Base-by-base conservation (phyloP, 2,888 invertebrate genomes). In the Mechanitis mazaeus region DNA sequence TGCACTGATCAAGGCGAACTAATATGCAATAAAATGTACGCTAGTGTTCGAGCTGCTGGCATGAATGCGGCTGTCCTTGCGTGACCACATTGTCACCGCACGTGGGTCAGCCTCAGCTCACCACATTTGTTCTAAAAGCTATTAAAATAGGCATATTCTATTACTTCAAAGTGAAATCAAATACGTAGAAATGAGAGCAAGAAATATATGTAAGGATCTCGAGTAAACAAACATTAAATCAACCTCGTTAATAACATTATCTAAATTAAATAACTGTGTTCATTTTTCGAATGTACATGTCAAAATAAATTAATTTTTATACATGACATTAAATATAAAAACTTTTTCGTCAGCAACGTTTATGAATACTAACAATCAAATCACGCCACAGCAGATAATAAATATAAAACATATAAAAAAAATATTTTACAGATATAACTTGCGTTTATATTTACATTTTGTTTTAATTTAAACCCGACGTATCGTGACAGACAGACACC, bases 21-120 rank as follows among this genome's bases (percentile, higher is more conserved):
- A 73, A 75, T 71, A 71, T 72, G 72, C 75, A 77, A 79, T 78
- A 73, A 77, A 76, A 76, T 75, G 75, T 74, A 77, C 70, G 72
- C 66, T 68, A 73, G 67, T 50, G 31, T 20, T 20, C 31, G 1
- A 31, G 9, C 31, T 9, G 50, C 7, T 6, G 73, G 75, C 75
- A 80, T 80, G 81, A 85, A 85, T 86, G 85, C 75, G 73, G 78
- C 76, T 77, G 85, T 83, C 87, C 87, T 87, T 87, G 87, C 74
- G 71, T 72, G 74, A 71, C 78, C 69, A 77, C 80, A 77, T 75
- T 71, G 75, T 75, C 72, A 72, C 75, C 65, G 64, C 64, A 60
- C 64, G 61, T 47, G 56, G 63, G 60, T 71, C 68, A 66, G 71
- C 76, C 78, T 75, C 20, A 20, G 20, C 20, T 79, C 56, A 54